Conservation (phyloP, 2,888 invertebrate species). For the Cerastis leucographa region DNA sequence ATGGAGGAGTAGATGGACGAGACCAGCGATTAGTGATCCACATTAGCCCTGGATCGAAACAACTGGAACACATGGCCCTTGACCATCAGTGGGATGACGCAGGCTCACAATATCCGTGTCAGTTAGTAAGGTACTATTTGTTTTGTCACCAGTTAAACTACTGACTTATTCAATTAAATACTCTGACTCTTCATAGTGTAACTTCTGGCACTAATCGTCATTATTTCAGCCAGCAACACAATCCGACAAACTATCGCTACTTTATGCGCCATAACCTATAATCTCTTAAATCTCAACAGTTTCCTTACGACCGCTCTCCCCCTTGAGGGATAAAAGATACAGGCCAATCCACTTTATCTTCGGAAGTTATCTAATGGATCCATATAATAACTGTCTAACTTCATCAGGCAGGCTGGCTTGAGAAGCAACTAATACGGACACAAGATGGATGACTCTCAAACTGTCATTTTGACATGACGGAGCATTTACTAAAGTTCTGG, state of each 20-base stretch:
- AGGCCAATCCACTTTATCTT: constrained; percentile 59
- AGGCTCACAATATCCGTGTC: no score
- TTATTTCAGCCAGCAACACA: constrained; percentile 2
- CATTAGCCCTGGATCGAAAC: no score
- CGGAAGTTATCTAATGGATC: constrained; percentile 58
- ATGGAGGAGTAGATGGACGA: neutral
- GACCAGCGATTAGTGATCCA: no score
- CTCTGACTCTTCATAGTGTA: neutral
- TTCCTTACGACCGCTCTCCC: constrained; percentile 2
- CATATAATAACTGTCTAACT: constrained; percentile 53
- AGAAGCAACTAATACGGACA: constrained; percentile 37
- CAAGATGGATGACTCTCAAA: constrained; percentile 59
- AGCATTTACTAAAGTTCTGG: constrained; percentile 37
- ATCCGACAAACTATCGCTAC: constrained; percentile 16
- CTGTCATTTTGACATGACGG: constrained; percentile 44
- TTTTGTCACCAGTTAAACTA: neutral
- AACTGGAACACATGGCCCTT: no score
- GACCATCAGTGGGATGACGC: no score
- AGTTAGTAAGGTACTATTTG: no score
- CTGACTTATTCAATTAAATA: neutral
- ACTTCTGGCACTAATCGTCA: neutral
- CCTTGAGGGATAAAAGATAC: constrained; percentile 54
- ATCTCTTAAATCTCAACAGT: constrained; percentile 38
- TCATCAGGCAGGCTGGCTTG: constrained; percentile 43
- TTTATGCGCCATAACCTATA: constrained; percentile 44